phyloP scores from a whole-genome alignment of 1,140 invertebrate genomes.

The Globodera rostochiensis region DNA sequence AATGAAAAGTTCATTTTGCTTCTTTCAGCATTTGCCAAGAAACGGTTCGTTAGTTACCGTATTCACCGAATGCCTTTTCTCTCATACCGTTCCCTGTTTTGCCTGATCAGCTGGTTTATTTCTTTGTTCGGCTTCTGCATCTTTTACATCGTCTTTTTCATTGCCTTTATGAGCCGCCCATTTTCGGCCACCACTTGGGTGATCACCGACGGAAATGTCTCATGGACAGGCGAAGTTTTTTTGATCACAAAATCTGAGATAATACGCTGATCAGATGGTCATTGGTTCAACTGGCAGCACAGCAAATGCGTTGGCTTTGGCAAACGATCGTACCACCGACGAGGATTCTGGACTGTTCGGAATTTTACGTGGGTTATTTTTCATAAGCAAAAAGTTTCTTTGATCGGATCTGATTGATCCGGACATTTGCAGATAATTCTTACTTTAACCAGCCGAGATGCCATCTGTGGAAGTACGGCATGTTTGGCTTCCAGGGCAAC shows the following conservation, averaged over 20 bases:
- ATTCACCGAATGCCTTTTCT: not conserved
- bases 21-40: conserved; percentile 47
- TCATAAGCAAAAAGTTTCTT: not conserved
- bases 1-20: not conserved
- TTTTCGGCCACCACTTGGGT: conserved; percentile 56
- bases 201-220: conserved; percentile 48
- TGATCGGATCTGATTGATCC: not conserved
- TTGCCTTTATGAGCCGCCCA: conserved; percentile 59
- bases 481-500: conserved; percentile 36
- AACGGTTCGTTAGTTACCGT: conserved; percentile 33
- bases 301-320: not conserved
- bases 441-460: conserved; percentile 28
- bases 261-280: not conserved
- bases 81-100: not conserved
- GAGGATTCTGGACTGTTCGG: conserved; percentile 4
- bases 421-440: not conserved
- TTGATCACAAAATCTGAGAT: not conserved
- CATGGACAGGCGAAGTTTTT: conserved; percentile 14
- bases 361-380: conserved; percentile 11
- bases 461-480: conserved; percentile 43
- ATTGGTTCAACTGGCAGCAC: not conserved
- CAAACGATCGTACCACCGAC: not conserved
- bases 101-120: conserved; percentile 48
- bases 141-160: conserved; percentile 57
- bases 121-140: conserved; percentile 55